Evolutionary conservation across 2,797 vertebrate species (phyloP).

Genomic region (Tiaroga cobitis): DNA sequence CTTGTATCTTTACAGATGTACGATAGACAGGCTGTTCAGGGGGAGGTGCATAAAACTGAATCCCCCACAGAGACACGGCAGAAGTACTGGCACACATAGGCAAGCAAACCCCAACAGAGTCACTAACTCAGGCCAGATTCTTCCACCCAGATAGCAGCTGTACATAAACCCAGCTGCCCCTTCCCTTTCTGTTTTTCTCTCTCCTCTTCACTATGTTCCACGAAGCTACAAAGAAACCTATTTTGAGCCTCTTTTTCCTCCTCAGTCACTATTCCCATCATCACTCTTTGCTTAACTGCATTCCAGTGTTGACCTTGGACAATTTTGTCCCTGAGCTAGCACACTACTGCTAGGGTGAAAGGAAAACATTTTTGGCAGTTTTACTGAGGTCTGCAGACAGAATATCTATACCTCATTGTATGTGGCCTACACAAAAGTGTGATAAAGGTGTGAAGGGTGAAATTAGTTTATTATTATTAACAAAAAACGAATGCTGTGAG

Average conservation of each 20-base stretch:
- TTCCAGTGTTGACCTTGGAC: conserved; percentile 56
- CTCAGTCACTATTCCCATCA: conserved; percentile 63
- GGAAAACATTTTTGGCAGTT: not conserved
- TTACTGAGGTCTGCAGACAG: not conserved
- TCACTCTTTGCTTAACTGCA: conserved; percentile 53
- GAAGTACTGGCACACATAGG: conserved; percentile 62
- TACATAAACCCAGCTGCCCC: conserved; percentile 41
- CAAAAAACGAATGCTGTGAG: not conserved
- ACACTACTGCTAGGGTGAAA: conserved; percentile 15
- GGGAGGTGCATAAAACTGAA: conserved; percentile 9
- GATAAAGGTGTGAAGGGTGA: not conserved
- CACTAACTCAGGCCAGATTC: conserved; percentile 63
- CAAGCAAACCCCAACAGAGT: conserved; percentile 57
- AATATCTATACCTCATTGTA: not conserved
- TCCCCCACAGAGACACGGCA: conserved; percentile 50
- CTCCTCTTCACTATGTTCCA: conserved; percentile 57
- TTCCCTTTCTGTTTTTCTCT: conserved; percentile 29
- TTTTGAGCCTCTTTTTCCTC: conserved; percentile 67
- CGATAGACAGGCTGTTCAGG: conserved; percentile 19
- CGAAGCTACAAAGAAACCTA: conserved; percentile 69
- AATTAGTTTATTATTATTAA: not conserved
- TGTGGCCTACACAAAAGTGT: not conserved
- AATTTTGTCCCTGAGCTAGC: conserved; percentile 19
- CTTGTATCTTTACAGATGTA: conserved; percentile 15
- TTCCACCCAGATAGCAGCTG: conserved; percentile 48